phyloP scores from a whole-genome alignment of 2,113 vertebrate genomes.

The Phyllopteryx taeniolatus region DNA sequence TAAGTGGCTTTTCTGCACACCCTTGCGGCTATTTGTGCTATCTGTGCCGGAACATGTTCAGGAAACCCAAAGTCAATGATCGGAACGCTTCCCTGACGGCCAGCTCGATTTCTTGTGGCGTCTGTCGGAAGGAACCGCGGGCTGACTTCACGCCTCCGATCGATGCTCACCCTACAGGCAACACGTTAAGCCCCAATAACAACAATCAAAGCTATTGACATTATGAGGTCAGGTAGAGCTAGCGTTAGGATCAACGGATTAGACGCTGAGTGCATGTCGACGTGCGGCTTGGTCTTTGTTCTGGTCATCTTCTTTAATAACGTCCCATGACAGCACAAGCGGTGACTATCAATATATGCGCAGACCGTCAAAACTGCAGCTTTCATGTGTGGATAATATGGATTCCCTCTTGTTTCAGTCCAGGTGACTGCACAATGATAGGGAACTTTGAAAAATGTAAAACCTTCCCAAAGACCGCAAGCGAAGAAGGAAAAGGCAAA shows the following conservation, averaged over 20 bases:
- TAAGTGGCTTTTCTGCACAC: neutral
- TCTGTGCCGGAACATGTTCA: constrained; percentile 2
- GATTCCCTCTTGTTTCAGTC: no score
- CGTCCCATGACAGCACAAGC: no score
- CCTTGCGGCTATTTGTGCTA: neutral
- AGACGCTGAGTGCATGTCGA: neutral
- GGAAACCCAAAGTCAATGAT: constrained; percentile 16
- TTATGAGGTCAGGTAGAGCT: neutral
- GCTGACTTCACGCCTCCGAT: neutral
- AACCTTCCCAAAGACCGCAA: no score
- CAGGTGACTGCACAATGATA: no score
- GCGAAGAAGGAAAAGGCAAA: no score
- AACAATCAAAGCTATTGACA: neutral
- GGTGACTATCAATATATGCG: no score
- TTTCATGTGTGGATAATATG: no score
- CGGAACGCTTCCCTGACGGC: constrained; percentile 7
- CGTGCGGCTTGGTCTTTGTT: neutral
- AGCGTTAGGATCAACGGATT: neutral
- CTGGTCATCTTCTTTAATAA: neutral
- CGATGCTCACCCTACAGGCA: constrained; percentile 12
- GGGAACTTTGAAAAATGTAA: no score
- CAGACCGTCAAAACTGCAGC: no score
- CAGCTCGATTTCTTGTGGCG: neutral
- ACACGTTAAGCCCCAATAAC: neutral
- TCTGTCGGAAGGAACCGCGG: no score